A percentile compares a stretch with the other conserved stretches of the same genome.
phyloP scores from a whole-genome alignment of 2,113 vertebrate genomes.

The Azemiops feae region DNA sequence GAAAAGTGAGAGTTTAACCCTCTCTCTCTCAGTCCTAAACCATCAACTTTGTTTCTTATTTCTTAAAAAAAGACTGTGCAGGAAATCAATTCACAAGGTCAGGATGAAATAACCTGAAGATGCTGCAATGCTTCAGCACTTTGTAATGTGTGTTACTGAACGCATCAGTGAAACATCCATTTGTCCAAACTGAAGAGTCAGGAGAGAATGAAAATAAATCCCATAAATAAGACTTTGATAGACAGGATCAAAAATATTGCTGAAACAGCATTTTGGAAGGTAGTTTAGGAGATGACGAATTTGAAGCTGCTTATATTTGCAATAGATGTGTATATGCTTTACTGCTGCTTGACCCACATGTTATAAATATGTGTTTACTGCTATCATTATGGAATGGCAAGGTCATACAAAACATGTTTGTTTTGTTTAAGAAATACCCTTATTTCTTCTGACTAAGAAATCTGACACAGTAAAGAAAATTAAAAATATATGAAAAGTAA shows the following conservation, averaged over 20 bases:
- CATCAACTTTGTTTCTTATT: not conserved
- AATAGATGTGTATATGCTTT: constrained; percentile 23
- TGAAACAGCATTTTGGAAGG: constrained; percentile 40
- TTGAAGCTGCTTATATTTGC: constrained; percentile 31
- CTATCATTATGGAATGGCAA: constrained; percentile 27
- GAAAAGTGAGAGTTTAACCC: not conserved
- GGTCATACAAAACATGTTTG: constrained; percentile 20
- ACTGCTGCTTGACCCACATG: constrained; percentile 21
- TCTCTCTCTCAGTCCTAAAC: not conserved
- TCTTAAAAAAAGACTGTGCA: not conserved
- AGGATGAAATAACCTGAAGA: not conserved
- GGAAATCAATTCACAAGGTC: not conserved
- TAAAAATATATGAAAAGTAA: constrained; percentile 25
- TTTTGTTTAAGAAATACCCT: constrained; percentile 13
- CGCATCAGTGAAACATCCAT: constrained; percentile 27
- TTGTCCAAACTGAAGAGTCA: constrained; percentile 16
- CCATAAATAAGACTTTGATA: constrained; percentile 28
- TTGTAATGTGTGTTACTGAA: constrained; percentile 14
- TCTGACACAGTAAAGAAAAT: constrained; percentile 32
- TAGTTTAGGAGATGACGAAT: constrained; percentile 26
- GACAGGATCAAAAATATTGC: constrained; percentile 12
- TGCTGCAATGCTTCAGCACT: constrained; percentile 7
- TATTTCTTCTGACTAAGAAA: constrained; percentile 34
- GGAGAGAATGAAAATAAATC: constrained; percentile 15
- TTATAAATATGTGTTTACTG: constrained; percentile 47